Base-by-base conservation (phyloP, 2,888 invertebrate genomes). In the Leptura quadrifasciata region DNA sequence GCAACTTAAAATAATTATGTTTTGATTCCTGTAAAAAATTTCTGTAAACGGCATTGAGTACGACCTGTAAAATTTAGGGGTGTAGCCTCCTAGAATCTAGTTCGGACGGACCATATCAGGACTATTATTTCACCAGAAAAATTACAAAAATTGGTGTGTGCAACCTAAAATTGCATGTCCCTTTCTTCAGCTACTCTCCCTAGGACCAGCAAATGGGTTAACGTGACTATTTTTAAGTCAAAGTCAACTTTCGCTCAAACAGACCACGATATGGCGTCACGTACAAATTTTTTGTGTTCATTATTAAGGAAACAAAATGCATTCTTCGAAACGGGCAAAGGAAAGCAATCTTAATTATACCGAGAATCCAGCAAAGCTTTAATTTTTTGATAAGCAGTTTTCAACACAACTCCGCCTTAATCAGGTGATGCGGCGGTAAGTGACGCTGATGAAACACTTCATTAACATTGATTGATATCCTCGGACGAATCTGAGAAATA, bases 381-480 rank as follows among this genome's bases (percentile, higher is more conserved):
- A 72, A 72, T 72, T 72, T 63, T 55, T 27, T 57, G 54, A 71
- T 47, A n/a, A 31, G 54, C 31, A 24, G 21, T 72, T 72, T 65
- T 65, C 21, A 61, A 71, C 63, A 57, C 47, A 47, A n/a, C 47
- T 47, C 47, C 47, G 47, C 47, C 47, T 47, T 47, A 47, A 47
- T 47, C 47, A 47, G 58, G 21, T 31, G n/a, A 55, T 55, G 61
- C 18, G 55, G 55, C 57, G 31, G 65, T 70, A 35, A 72, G 76
- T 72, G 76, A 76, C 72, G 76, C n/a, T 47, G 47, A 47, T 47
- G 47, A 76, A 76, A 76, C 71, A 61, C 72, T 72, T 76, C 76
- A 76, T 76, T 76, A 76, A 76, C 72, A 65, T 72, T 76, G 76
- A 76, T 76, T 72, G 76, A 76, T 76, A 68, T 55, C 71, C 72